A percentile compares a stretch with the other conserved stretches of the same genome.
These are phyloP conservation scores for Hirtodrosophila duncani DNA, from an alignment of 2,888 invertebrate genomes.

Conservation along the genomic window DNA sequence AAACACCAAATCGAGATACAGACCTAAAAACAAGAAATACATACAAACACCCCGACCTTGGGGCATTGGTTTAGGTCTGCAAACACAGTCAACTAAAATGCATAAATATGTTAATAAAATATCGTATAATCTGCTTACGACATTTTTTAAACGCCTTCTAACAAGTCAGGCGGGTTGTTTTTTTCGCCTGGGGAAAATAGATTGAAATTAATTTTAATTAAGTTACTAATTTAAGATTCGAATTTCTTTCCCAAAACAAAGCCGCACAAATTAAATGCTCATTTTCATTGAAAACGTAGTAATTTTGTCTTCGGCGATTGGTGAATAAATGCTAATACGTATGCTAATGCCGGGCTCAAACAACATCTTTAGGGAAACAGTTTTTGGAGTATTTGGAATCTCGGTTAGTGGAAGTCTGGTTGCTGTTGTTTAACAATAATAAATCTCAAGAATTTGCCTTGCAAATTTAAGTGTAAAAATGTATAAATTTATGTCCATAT, in stretches of 20 bases:
- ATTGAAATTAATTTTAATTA: conserved; percentile 65
- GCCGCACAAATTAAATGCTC: conserved; percentile 43
- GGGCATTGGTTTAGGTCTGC: conserved; percentile 34
- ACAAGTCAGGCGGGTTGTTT: conserved; percentile 10
- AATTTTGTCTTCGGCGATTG: conserved; percentile 26
- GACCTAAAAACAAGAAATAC: no score
- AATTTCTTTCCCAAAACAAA: conserved; percentile 44
- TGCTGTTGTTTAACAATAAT: conserved; percentile 21
- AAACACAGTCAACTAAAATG: conserved; percentile 22
- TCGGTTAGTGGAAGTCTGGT: neutral
- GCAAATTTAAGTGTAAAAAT: conserved; percentile 42
- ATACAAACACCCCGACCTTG: conserved; percentile 31
- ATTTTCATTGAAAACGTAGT: conserved; percentile 58
- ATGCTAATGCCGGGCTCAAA: conserved; percentile 3
- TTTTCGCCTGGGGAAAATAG: conserved; percentile 24
- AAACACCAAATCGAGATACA: no score
- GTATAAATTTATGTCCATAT: conserved; percentile 14
- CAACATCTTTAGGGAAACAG: neutral
- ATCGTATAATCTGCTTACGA: no score
- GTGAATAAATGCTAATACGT: conserved; percentile 35
- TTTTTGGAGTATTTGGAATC: conserved; percentile 11
- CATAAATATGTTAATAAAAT: conserved; percentile 38
- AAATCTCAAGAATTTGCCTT: conserved; percentile 45
- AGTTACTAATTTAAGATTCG: conserved; percentile 40
- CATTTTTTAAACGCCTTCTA: conserved; percentile 18